phyloP scores from a whole-genome alignment of 2,797 vertebrate genomes.

The Triplophysa bombifrons region DNA sequence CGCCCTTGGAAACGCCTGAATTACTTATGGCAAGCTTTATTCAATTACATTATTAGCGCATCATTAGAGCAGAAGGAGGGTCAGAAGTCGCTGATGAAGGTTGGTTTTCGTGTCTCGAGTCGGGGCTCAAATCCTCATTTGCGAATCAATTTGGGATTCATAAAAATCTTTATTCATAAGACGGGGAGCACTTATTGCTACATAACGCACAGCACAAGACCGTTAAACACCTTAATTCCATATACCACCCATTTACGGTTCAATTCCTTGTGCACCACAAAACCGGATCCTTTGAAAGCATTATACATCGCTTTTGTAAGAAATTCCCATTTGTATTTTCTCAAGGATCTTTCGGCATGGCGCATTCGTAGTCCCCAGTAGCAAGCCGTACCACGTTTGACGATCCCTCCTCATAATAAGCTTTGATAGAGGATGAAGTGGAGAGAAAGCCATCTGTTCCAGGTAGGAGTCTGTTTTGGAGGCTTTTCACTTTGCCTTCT shows the following conservation, averaged over 20 bases:
- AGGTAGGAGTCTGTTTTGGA: not conserved
- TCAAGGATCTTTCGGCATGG: not conserved
- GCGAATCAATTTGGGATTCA: constrained; percentile 42
- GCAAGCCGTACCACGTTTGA: not conserved
- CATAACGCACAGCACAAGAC: not conserved
- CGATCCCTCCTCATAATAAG: not conserved
- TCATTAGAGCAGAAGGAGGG: constrained; percentile 1
- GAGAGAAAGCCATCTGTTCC: not conserved
- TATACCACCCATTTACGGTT: not conserved
- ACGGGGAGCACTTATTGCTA: constrained; percentile 20
- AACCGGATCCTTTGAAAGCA: not conserved
- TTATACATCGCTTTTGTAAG: not conserved
- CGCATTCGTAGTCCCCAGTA: not conserved
- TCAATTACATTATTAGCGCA: constrained; percentile 27
- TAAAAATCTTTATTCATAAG: constrained; percentile 49
- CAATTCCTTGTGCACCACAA: not conserved
- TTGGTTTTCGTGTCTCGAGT: constrained; percentile 13
- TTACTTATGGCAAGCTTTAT: constrained; percentile 22
- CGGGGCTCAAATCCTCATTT: constrained; percentile 40
- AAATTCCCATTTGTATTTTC: not conserved
- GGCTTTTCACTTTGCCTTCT: constrained; percentile 72
- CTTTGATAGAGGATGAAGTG: constrained; percentile 4
- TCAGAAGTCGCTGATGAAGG: constrained; percentile 12
- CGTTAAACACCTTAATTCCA: not conserved
- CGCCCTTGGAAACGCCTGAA: not conserved